Evolutionary conservation across 2,888 invertebrate species (phyloP).

Genomic region (Pseudococcus jackbeardsleyi): DNA sequence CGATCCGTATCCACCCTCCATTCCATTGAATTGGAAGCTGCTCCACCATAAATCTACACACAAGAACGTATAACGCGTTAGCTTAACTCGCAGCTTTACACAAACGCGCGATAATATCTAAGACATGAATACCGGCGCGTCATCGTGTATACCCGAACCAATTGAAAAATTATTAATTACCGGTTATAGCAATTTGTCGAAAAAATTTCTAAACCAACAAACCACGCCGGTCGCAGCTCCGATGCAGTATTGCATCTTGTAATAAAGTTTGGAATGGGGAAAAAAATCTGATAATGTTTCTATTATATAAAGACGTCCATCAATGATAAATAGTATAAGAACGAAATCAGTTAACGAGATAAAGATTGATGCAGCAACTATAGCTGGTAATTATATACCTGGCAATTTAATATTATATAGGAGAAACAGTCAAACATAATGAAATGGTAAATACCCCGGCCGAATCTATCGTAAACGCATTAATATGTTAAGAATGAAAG

Average conservation of each 20-base stretch:
- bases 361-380: slow-evolving; percentile 61
- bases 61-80: not conserved
- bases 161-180: slow-evolving; percentile 55
- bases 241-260: not conserved
- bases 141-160: slow-evolving; percentile 22
- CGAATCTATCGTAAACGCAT: slow-evolving; percentile 49
- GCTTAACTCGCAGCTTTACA: not conserved
- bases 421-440: slow-evolving; percentile 47
- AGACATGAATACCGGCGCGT: slow-evolving; percentile 43
- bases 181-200: slow-evolving; percentile 46
- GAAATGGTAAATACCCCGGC: slow-evolving; percentile 48
- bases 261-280: not conserved
- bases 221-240: not conserved
- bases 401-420: slow-evolving; percentile 30
- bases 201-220: slow-evolving; percentile 41
- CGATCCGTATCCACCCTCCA: not conserved
- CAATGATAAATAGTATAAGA: slow-evolving; percentile 61
- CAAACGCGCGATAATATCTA: slow-evolving; percentile 40
- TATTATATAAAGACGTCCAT: slow-evolving; percentile 60
- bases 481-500: slow-evolving; percentile 40
- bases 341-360: slow-evolving; percentile 63
- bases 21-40: slow-evolving; percentile 17
- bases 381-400: slow-evolving; percentile 54
- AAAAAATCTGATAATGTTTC: slow-evolving; percentile 41
- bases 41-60: slow-evolving; percentile 37